Percentiles rank a stretch among this genome's conserved stretches.
Conservation (phyloP, 1,140 invertebrate genomes). For the Lasioglossum albipes region DNA sequence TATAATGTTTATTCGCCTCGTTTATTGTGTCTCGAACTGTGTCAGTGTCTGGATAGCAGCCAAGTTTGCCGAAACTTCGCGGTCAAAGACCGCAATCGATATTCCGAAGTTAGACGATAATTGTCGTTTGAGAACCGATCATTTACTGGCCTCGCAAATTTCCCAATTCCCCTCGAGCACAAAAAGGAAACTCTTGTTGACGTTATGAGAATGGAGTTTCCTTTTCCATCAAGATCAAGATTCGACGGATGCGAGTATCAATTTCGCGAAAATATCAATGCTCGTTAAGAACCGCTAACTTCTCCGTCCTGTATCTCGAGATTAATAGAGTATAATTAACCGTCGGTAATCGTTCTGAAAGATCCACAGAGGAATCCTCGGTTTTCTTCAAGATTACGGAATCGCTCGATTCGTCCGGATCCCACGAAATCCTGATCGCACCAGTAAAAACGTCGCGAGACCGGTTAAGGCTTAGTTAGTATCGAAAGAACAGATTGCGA, state of each 20-base stretch:
- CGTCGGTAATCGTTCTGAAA: not conserved
- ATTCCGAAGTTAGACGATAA: slow-evolving; percentile 38
- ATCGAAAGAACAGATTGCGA: slow-evolving; percentile 38
- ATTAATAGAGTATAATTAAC: not conserved
- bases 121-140: slow-evolving; percentile 54
- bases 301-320: not conserved
- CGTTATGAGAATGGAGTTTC: no score
- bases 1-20: not conserved
- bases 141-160: slow-evolving; percentile 31
- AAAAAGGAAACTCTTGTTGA: not conserved
- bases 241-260: slow-evolving; percentile 1
- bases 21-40: slow-evolving; percentile 4
- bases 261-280: slow-evolving; percentile 4
- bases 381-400: slow-evolving; percentile 4
- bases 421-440: slow-evolving; percentile 44
- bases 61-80: slow-evolving; percentile 48
- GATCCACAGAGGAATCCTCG: not conserved
- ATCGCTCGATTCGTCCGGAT: slow-evolving; percentile 34
- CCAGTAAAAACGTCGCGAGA: slow-evolving; percentile 23
- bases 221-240: not conserved
- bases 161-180: not conserved
- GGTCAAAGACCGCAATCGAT: not conserved
- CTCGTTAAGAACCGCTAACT: not conserved
- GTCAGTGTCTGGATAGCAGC: slow-evolving; percentile 44
- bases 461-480: slow-evolving; percentile 39